Base-by-base conservation (phyloP, 2,113 vertebrate genomes). In the Onychostoma macrolepis region DNA sequence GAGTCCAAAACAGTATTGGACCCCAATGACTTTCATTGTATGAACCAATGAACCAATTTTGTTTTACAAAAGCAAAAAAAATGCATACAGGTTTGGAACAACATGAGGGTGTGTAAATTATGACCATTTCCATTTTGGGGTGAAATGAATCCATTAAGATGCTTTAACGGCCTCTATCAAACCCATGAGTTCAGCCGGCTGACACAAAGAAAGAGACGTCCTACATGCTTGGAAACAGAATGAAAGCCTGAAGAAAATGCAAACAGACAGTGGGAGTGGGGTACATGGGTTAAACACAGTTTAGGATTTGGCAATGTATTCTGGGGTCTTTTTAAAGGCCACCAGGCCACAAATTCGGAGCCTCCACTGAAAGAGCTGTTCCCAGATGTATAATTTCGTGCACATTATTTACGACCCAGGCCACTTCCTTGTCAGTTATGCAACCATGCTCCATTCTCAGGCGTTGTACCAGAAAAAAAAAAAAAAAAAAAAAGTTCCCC, bases 311-410 rank as follows among this genome's bases (percentile, higher is more conserved):
- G 82, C 89, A 87, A 92, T 91, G 91, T 92, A 78, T 89, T 90
- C 91, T 85, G 43, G 91, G 91, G 91, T 93, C 93, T 93, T 94
- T 93, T 93, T 92, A 93, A 94, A 94, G 92, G 92, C 92, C 92
- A 91, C 92, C 91, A 91, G 93, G 92, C 91, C 92, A 90, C 92
- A 90, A 78, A 88, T 93, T 90, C 89, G 91, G 90, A 93, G 89
- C 86, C 89, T 91, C 83, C 83, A 89, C 90, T 85, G 86, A 93
- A 92, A 93, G 92, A 91, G 89, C 90, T 90, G 88, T 89, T 93
- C 92, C 93, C 93, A 94, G 91, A 94, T 92, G 92, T 92, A 91
- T 86, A 26, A 78, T 89, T 91, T 92, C 89, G 91, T 84, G 86
- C 89, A 88, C 88, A 90, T 92, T 92, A 94, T 93, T 93, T 94